Percentiles rank a stretch among this genome's conserved stretches.
Conservation (phyloP, 2,797 vertebrate genomes). For the Lemur catta region DNA sequence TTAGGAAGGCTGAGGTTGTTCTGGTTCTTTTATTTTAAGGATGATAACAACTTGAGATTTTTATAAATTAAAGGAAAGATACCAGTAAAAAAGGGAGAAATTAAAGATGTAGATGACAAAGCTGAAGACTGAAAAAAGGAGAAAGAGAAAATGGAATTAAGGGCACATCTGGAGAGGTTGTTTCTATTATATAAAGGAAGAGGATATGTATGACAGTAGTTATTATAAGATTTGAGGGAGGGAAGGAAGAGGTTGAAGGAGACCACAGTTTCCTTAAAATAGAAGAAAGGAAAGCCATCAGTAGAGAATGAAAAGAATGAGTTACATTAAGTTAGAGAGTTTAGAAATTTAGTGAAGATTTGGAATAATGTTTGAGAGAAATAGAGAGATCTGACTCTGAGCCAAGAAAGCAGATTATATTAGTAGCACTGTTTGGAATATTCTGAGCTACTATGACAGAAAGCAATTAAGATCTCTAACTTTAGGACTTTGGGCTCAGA, state of each 20-base stretch:
- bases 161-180: background rate
- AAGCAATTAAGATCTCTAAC: background rate
- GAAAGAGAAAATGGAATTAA: background rate
- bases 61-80: constrained; percentile 8
- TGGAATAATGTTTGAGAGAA: background rate
- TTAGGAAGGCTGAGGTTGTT: background rate
- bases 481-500: background rate
- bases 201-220: background rate
- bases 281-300: background rate
- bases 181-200: background rate
- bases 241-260: background rate
- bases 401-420: background rate
- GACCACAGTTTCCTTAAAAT: background rate
- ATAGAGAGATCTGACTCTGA: background rate
- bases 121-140: background rate
- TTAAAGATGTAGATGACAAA: background rate
- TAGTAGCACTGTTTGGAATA: background rate
- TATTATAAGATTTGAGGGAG: background rate
- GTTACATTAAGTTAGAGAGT: background rate
- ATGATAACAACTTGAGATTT: background rate
- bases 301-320: background rate
- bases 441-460: background rate
- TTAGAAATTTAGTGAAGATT: background rate
- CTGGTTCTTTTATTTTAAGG: background rate
- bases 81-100: background rate